phyloP scores from a whole-genome alignment of 1,140 invertebrate genomes.

The Campoletis sonorensis region DNA sequence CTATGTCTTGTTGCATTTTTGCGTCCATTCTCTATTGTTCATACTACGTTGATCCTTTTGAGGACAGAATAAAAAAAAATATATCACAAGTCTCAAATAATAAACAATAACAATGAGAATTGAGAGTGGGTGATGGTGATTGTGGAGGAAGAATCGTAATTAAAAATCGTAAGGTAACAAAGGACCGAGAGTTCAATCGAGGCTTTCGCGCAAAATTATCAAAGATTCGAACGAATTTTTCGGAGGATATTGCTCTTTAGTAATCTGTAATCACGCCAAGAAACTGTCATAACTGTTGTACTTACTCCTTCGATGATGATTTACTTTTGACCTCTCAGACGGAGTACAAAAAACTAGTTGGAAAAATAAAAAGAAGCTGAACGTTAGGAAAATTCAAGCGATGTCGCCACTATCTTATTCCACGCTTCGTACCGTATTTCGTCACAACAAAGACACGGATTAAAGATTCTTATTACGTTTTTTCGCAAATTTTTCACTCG shows the following conservation, averaged over 20 bases:
- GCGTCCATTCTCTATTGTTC: slow-evolving; percentile 22
- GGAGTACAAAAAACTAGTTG: too few relatives aligned
- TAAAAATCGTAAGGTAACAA: background rate
- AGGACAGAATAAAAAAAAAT: background rate
- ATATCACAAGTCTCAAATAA: background rate
- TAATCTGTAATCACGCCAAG: background rate
- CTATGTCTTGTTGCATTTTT: slow-evolving; percentile 24
- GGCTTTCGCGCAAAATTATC: background rate
- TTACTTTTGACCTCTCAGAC: too few relatives aligned
- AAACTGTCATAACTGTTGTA: slow-evolving; percentile 2
- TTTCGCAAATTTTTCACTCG: too few relatives aligned
- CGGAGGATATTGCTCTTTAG: background rate
- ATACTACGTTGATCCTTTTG: slow-evolving; percentile 1
- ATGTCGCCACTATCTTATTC: too few relatives aligned
- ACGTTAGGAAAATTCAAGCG: too few relatives aligned
- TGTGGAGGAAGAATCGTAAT: background rate
- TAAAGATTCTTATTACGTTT: too few relatives aligned
- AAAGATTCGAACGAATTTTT: background rate
- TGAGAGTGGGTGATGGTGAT: background rate
- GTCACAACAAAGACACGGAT: too few relatives aligned
- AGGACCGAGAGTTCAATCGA: background rate
- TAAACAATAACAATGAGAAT: too few relatives aligned
- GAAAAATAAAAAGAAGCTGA: too few relatives aligned
- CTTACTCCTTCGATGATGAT: background rate
- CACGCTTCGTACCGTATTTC: too few relatives aligned